Evolutionary conservation across 2,797 vertebrate genomes (phyloP), one percentile per base, ranked within the genome.

Genomic region (Pelobates cultripes): DNA sequence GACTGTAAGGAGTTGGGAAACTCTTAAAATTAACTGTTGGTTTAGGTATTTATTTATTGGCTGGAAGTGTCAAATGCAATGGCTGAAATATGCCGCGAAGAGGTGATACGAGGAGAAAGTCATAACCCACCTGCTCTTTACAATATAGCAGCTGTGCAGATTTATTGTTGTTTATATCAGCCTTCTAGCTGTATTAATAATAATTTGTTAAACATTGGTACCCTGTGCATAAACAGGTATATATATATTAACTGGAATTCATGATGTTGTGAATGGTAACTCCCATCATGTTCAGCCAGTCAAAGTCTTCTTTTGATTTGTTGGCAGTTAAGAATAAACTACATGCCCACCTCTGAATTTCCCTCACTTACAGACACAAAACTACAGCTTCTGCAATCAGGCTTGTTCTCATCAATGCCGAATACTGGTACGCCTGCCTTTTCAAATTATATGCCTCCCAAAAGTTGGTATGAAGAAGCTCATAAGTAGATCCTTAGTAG

Each of bases 61-160:
- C 15, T 79, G 43, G 51, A 73, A 10, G 43, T 68, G 60, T 72
- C 43, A 42, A 69, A 74, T 28, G 40, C 76, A 75, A 4, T 69
- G 10, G 43, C 53, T 45, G 57, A 61, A 74, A 73, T 45, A 78
- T 75, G 45, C 72, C 77, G 77, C 53, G 57, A 53, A 63, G 47
- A 75, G 77, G 82, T 78, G 67, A 84, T 70, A 64, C 70, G 68
- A 84, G 82, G 82, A 74, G 63, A 84, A 66, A 79, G 57, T 47
- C 43, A 83, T 75, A 75, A 75, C 81, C 76, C 81, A 83, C 53
- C 81, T 75, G 81, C 81, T 74, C 81, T 84, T 84, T 75, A 79
- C 45, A 71, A 83, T 53, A 72, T 8, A 67, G 79, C 73, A 84
- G 77, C 82, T 84, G 77, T 69, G 71, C 64, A 70, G 76, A 83